Evolutionary conservation across 1,140 invertebrate genomes (phyloP), one percentile per base, ranked within the genome.

Genomic region (Popillia japonica): DNA sequence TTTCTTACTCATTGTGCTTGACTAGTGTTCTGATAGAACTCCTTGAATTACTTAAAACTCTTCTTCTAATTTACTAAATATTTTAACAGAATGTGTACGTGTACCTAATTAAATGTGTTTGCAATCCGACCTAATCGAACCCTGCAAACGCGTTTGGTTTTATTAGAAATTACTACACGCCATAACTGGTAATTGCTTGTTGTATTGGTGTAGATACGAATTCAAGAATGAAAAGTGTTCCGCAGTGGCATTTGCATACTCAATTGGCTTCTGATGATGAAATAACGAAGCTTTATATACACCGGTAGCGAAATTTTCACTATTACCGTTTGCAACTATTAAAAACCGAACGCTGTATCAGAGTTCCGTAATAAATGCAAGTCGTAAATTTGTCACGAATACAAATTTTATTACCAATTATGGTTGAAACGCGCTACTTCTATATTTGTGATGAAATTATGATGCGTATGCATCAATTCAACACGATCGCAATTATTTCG

Each of bases 221-320:
- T 17, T 0, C n/a, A n/a, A 14, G 17, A 3, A 17, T 14, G 48
- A 55, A 55, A 55, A 55, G 14, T 55, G 48, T 48, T 48, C 44
- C 44, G 44, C 44, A 48, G 11, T 48, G 11, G 44, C 48, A 55
- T 55, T 55, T 55, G 17, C 48, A 55, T 55, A 55, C 17, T 55
- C n/a, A 55, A 55, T 55, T 55, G 48, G 48, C 48, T 55, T 55
- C 48, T n/a, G 48, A 55, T 55, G n/a, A 55, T 55, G 14, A 55
- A 55, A 20, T 55, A 55, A 55, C 48, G 48, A 55, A 34, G 48
- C n/a, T n/a, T 55, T 7, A 17, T 17, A 55, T 17, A 17, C 14
- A 55, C 48, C n/a, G 6, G 14, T 14, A 55, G 48, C 17, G 48
- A 55, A 55, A 55, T 55, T 55, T 55, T 55, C 48, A 17, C 48